These are phyloP conservation scores for Aurelia sp. DNA, from an alignment of 30 jellyfish, hydroid and myxozoan genomes.

Conservation along the genomic window DNA sequence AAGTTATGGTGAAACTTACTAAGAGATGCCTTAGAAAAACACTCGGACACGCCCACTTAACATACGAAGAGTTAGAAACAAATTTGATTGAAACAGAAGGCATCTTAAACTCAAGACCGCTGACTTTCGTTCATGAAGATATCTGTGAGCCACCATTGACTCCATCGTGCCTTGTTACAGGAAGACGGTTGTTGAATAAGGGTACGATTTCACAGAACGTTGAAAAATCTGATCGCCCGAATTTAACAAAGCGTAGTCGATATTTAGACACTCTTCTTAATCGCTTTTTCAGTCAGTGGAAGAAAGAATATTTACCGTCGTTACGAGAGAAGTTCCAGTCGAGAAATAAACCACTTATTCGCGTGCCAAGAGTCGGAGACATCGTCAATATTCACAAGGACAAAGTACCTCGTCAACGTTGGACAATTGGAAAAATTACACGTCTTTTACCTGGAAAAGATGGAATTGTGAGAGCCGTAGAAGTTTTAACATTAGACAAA, in stretches of 20 bases:
- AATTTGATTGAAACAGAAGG: conserved; percentile 2
- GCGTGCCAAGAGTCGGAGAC: background rate
- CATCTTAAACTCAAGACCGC: background rate
- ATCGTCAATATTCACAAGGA: background rate
- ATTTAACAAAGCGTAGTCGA: background rate
- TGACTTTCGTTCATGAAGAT: background rate
- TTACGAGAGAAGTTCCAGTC: background rate
- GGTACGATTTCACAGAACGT: background rate
- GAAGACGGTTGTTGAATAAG: conserved; percentile 1
- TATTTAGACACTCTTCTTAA: background rate
- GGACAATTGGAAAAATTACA: background rate
- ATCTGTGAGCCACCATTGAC: background rate
- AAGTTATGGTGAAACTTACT: background rate
- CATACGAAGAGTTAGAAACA: conserved; percentile 12
- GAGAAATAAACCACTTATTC: background rate
- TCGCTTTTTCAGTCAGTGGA: background rate
- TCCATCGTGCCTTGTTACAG: background rate
- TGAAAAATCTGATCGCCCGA: background rate
- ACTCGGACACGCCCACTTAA: background rate
- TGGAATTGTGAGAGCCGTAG: background rate
- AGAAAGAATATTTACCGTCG: conserved; percentile 15
- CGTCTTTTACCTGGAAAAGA: background rate
- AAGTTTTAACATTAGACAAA: background rate
- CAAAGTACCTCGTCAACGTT: background rate
- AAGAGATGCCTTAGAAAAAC: background rate